Base-by-base conservation (phyloP, 37 sponge, comb jelly and placozoan genomes). In the Cliona cf. orientalis region DNA sequence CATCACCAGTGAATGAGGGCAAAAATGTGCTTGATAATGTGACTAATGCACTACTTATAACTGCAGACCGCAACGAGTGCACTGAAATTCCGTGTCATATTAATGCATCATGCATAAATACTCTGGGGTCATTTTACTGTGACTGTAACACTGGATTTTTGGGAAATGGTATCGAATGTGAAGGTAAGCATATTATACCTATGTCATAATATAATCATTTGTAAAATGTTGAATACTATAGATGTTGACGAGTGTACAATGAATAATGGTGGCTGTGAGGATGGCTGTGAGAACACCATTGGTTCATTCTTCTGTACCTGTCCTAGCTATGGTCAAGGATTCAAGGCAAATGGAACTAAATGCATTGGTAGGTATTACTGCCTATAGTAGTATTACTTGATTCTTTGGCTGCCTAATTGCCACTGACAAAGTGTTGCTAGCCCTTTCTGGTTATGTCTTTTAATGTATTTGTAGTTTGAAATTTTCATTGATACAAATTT, bases 41-140 rank as follows among this genome's bases (percentile, higher is more conserved):
- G 32, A 66, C 14, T 11, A 35, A 17, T 9, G 11, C 5, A 5
- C 3, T 3, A 34, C 25, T 5, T 4, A 35, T 9, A 31, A 31
- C 66, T 49, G 33, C 49, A 78, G 78, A 78, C 62, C 43, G 3
- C 19, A 35, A 78, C 65, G 78, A 78, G 66, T 78, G 81, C 59
- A 9, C 11, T 17, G 6, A 11, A 7, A 38, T 23, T 63, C 56
- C 66, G n/a, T 80, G 81, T 57, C 43, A 58, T 69, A 21, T 2
- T 4, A 69, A 80, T 80, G 71, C 81, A 31, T 39, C 38, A 32
- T 80, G 81, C 33, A 80, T 23, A 37, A 85, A 85, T 42, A 76
- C 72, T n/a, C 40, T 53, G 35, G 84, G 84, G 3, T 69, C 69
- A 39, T 69, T 69, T 21, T 0, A 38, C 38, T 69, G 69, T 36